Evolutionary conservation across 2,888 invertebrate genomes (phyloP), one percentile per base, ranked within the genome.

Genomic region (Limnephilus rhombicus): DNA sequence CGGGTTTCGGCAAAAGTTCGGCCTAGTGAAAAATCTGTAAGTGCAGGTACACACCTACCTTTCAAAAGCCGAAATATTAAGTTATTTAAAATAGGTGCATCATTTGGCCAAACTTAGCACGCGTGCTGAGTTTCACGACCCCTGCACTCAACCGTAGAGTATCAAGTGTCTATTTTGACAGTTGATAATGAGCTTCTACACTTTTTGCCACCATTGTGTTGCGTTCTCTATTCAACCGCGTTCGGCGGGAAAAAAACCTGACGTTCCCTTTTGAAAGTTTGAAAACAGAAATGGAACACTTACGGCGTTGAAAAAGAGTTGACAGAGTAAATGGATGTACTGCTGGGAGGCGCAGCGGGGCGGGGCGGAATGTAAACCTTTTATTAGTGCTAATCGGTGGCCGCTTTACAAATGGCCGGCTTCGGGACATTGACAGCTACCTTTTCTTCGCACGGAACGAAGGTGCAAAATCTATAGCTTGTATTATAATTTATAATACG

Each of bases 321-420:
- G 88, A 89, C 88, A 89, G 88, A 13, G 31, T 87, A 87, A 68
- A 89, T 89, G 80, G 80, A 89, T 68, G 87, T 87, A 53, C 53
- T 31, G 53, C 53, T 49, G 53, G 53, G 87, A 31, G 49, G 29
- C 15, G 86, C 29, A n/a, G 41, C 86, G 37, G 49, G 29, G 29
- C 5, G 29, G 86, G n/a, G 29, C 34, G 31, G 31, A 45, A 29
- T 31, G n/a, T n/a, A 68, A 87, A 87, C 80, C 88, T n/a, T 80
- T 89, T 89, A 89, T 89, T 89, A 80, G 11, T 7, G 45, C 37
- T 37, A 68, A 88, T 88, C 68, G 68, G 87, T 87, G 31, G 85
- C 29, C 85, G 41, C 41, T 86, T 86, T 86, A 86, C 41, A 86
- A 86, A 86, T 86, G 85, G 85, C 45, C 68, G n/a, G 68, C 68